Evolutionary conservation across 64 coral and sea anemone species (phyloP), one percentile per base, ranked within the genome.

Genomic region (Platygyra sinensis): DNA sequence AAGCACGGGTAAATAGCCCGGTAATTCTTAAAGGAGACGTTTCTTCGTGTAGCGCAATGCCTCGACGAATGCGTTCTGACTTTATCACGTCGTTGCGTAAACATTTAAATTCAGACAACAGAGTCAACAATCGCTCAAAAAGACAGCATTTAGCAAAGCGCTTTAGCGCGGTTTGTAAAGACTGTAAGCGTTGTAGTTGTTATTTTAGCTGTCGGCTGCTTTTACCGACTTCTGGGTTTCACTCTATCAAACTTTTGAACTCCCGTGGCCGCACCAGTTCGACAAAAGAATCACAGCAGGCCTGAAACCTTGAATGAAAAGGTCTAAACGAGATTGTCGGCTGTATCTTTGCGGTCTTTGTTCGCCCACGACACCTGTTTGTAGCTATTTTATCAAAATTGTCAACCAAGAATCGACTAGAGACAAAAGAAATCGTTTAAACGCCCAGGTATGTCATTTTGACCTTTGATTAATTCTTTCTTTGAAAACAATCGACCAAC

Each of bases 61-160:
- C 24, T 32, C 29, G n/a, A 22, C 9, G 25, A 15, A 42, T 50
- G 18, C 38, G 38, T 71, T 20, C 33, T 79, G 38, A 10, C 65
- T 64, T 83, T 19, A 63, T 71, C 62, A 50, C 65, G 42, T 72
- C 67, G 81, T 52, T 71, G 72, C 81, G 22, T 71, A 85, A 85
- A 85, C 81, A 85, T 85, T 85, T 71, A 13, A 51, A 71, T 85
- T 85, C 81, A 69, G 22, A 2, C 25, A 85, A 71, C 81, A 71
- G 71, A 69, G 22, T 11, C 25, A 85, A 71, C 81, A 71, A 85
- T 72, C 52, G 81, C 20, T 33, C 55, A 29, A 72, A 85, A 85
- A 85, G 39, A 64, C 81, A 85, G 81, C 81, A 72, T 85, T 85
- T 85, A 85, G 81, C 30, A 85, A 85, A 85, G 81, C 32, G 81